Evolutionary conservation across 2,888 invertebrate genomes (phyloP).

Genomic region (Muscina levida): DNA sequence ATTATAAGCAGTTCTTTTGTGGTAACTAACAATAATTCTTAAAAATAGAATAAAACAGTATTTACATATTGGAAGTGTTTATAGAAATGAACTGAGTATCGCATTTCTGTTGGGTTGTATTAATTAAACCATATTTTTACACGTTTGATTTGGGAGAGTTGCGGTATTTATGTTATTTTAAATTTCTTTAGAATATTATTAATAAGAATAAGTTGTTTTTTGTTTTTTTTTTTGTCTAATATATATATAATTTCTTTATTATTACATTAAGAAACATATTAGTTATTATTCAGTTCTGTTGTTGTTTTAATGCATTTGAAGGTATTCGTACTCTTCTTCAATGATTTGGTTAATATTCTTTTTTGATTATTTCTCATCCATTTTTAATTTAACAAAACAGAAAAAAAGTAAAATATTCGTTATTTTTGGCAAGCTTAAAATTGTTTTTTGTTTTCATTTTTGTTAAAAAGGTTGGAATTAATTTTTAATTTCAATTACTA

Average conservation of each 20-base stretch:
- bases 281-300: conserved; percentile 55
- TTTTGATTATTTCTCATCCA: conserved; percentile 43
- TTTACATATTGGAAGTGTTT: neutral
- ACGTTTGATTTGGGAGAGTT: neutral
- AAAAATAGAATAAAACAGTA: conserved; percentile 37
- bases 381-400: no score
- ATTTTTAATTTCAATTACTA: conserved; percentile 29
- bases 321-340: conserved; percentile 19
- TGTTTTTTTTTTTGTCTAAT: conserved; percentile 17
- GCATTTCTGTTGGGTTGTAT: no score
- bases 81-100: no score
- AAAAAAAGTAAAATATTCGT: conserved; percentile 24
- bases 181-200: conserved; percentile 14
- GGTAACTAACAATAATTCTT: neutral
- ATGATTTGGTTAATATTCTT: conserved; percentile 24
- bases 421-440: conserved; percentile 59
- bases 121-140: conserved; percentile 14
- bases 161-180: neutral
- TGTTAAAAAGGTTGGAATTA: neutral
- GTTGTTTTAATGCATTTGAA: conserved; percentile 35
- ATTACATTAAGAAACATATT: conserved; percentile 15
- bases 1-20: conserved; percentile 49
- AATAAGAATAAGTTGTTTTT: conserved; percentile 14
- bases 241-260: conserved; percentile 32
- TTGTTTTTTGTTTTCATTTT: conserved; percentile 35